These are phyloP conservation scores for Brachypteracias leptosomus DNA, from an alignment of 2,113 vertebrate genomes.

Conservation along the genomic window DNA sequence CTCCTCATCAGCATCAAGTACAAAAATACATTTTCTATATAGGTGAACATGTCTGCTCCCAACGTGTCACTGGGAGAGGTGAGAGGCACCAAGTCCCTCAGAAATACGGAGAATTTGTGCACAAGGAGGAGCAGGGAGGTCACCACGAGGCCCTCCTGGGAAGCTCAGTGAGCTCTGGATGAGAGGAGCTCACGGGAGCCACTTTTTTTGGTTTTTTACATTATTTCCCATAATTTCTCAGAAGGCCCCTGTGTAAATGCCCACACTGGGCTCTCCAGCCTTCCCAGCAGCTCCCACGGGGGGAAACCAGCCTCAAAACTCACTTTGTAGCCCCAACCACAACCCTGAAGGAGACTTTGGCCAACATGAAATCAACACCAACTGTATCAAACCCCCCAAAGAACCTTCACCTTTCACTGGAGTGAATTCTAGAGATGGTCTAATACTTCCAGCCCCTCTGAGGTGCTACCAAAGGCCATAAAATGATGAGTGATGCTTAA, in stretches of 20 bases:
- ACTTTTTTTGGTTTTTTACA: too few relatives aligned
- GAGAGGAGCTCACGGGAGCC: background rate
- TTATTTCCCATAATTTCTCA: background rate
- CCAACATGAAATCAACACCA: accelerated
- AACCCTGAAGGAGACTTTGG: accelerated
- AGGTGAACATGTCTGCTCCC: too few relatives aligned
- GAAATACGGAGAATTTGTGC: background rate
- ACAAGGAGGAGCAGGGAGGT: background rate
- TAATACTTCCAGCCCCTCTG: accelerated
- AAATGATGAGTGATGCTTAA: accelerated
- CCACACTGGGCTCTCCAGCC: too few relatives aligned
- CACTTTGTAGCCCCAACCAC: accelerated
- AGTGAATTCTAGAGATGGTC: accelerated
- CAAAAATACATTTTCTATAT: conserved; percentile 3
- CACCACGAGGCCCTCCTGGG: background rate
- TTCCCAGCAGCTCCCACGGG: accelerated
- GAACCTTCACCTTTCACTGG: background rate
- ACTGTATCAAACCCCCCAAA: background rate
- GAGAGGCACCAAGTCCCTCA: background rate
- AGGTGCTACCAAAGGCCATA: background rate
- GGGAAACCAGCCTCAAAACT: accelerated
- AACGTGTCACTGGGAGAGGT: too few relatives aligned
- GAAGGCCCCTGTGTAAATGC: accelerated
- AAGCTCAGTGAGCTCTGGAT: background rate
- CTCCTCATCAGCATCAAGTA: background rate